These are phyloP conservation scores for Hippocampus abdominalis DNA, from an alignment of 2,113 vertebrate genomes.

Conservation along the genomic window DNA sequence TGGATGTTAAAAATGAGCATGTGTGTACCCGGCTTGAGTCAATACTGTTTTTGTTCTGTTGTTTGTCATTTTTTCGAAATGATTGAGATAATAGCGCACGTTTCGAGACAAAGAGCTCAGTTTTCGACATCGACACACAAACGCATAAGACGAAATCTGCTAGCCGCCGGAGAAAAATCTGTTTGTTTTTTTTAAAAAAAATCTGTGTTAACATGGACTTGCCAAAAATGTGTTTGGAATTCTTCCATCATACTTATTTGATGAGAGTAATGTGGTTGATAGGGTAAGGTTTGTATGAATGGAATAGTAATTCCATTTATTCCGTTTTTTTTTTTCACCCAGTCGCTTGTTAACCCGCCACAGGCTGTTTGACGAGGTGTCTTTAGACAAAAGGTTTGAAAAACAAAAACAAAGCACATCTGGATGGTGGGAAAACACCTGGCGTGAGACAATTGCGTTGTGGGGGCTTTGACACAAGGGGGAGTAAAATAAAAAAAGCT, in stretches of 20 bases:
- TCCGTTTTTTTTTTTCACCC: neutral
- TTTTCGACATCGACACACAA: neutral
- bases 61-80: neutral
- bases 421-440: constrained; percentile 33
- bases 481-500: constrained; percentile 14
- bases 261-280: neutral
- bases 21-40: no score
- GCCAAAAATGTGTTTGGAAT: neutral
- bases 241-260: no score
- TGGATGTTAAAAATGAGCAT: no score
- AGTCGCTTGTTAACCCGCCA: neutral
- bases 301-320: neutral
- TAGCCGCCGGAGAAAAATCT: no score
- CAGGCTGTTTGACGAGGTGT: constrained; percentile 17
- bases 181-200: no score
- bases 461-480: constrained; percentile 17
- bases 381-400: constrained; percentile 22
- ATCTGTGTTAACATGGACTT: neutral
- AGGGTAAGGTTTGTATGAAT: neutral
- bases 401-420: constrained; percentile 27
- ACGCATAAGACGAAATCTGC: neutral
- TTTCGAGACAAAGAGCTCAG: neutral
- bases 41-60: no score
- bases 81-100: neutral
- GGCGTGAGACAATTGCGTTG: constrained; percentile 24